These are phyloP conservation scores for Tachina fera DNA, from an alignment of 2,888 invertebrate genomes.

Conservation along the genomic window DNA sequence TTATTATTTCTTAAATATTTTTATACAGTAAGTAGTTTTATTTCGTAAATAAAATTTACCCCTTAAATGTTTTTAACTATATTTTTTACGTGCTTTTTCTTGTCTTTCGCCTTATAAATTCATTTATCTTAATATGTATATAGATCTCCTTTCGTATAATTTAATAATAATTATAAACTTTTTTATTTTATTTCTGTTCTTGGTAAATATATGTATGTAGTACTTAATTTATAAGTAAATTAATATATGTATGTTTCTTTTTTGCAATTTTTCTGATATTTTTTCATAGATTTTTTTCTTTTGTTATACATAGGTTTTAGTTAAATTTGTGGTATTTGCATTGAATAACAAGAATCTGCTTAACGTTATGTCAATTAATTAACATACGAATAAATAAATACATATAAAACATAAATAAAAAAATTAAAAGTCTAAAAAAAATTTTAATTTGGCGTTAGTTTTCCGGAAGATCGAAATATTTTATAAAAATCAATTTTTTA, in stretches of 20 bases:
- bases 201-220: constrained; percentile 62
- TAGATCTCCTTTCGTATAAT: constrained; percentile 35
- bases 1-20: constrained; percentile 15
- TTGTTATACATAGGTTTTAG: constrained; percentile 31
- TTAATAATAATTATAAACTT: constrained; percentile 44
- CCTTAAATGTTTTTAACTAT: constrained; percentile 49
- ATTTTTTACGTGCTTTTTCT: constrained; percentile 17
- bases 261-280: constrained; percentile 40
- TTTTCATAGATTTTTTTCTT: constrained; percentile 25
- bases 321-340: constrained; percentile 23
- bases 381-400: not conserved
- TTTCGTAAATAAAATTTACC: constrained; percentile 51
- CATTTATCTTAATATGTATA: constrained; percentile 50
- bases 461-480: too few relatives aligned
- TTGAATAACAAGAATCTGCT: constrained; percentile 43
- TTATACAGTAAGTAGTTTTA: constrained; percentile 51
- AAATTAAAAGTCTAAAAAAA: not conserved
- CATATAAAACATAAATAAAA: constrained; percentile 3
- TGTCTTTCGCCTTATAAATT: constrained; percentile 48
- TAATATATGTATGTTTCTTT: constrained; percentile 46
- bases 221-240: constrained; percentile 49
- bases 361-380: constrained; percentile 33
- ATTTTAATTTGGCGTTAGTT: too few relatives aligned
- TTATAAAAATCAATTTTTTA: too few relatives aligned
- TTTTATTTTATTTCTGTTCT: constrained; percentile 39